These are phyloP conservation scores for Macrophya alboannulata DNA, from an alignment of 2,888 invertebrate species.

Conservation along the genomic window DNA sequence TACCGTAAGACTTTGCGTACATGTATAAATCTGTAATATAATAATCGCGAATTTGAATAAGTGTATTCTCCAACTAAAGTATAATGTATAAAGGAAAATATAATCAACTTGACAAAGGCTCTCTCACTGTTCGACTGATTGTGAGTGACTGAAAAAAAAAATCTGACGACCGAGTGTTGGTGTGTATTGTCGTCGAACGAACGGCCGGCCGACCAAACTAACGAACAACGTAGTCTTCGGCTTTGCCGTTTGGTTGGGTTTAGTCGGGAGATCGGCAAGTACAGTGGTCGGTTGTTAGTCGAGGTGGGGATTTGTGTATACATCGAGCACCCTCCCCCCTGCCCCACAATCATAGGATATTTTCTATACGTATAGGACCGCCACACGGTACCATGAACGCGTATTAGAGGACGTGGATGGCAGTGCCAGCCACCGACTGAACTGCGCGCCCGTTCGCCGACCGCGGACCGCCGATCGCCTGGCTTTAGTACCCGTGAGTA, in stretches of 20 bases:
- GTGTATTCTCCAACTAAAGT: background rate
- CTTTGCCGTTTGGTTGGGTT: background rate
- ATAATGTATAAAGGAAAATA: background rate
- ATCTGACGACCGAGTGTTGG: background rate
- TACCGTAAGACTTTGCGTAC: background rate
- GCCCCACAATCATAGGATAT: conserved; percentile 9
- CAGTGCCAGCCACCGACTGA: conserved; percentile 77
- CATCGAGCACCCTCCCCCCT: no score
- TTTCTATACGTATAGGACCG: background rate
- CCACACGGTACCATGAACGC: conserved; percentile 1
- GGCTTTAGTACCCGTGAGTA: no score
- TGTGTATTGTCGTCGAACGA: background rate
- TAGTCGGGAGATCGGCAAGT: conserved; percentile 13
- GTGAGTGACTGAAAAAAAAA: background rate
- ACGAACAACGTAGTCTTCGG: background rate
- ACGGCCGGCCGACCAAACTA: background rate
- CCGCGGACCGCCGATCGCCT: conserved; percentile 11
- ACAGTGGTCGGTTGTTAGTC: background rate
- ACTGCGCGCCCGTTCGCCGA: conserved; percentile 47
- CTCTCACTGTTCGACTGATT: background rate
- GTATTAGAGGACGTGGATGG: conserved; percentile 73
- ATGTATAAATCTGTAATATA: background rate
- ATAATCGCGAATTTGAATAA: background rate
- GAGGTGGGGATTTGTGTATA: background rate
- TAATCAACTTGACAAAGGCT: background rate